These are phyloP conservation scores for Ptilodon capucinus DNA, from an alignment of 2,888 invertebrate genomes.

Conservation along the genomic window DNA sequence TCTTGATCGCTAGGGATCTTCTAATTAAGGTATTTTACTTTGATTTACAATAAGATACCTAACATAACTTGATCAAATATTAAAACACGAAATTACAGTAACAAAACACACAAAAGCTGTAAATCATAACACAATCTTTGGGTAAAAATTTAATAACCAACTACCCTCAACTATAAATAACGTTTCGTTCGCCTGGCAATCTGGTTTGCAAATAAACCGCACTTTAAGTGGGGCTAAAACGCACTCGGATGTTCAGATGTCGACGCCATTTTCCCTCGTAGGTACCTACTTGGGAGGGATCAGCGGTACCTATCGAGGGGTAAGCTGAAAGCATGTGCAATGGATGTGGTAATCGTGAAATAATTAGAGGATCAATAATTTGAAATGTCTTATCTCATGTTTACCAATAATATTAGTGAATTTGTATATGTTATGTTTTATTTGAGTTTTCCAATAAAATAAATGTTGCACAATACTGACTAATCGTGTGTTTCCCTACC, in stretches of 20 bases:
- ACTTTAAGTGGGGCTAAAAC: conserved; percentile 59
- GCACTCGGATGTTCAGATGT: conserved; percentile 52
- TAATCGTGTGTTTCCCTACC: too few relatives aligned
- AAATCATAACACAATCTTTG: conserved; percentile 28
- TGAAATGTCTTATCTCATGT: neutral
- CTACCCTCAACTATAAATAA: conserved; percentile 58
- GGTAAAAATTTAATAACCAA: conserved; percentile 45
- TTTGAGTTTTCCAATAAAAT: too few relatives aligned
- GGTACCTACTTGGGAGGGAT: conserved; percentile 41
- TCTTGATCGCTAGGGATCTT: too few relatives aligned
- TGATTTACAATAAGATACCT: conserved; percentile 7
- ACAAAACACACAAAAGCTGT: conserved; percentile 6
- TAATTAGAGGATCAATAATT: conserved; percentile 29
- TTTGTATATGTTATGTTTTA: too few relatives aligned
- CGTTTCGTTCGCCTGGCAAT: conserved; percentile 43
- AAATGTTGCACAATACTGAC: too few relatives aligned
- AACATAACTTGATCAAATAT: neutral
- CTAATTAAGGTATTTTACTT: too few relatives aligned
- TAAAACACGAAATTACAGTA: neutral
- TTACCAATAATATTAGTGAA: too few relatives aligned
- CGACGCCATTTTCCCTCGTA: conserved; percentile 51
- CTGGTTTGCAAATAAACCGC: conserved; percentile 62
- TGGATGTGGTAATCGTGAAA: conserved; percentile 31
- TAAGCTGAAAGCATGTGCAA: conserved; percentile 28
- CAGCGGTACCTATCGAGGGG: conserved; percentile 29